Evolutionary conservation across 2,888 invertebrate species (phyloP).

Genomic region (Dasysyrphus tricinctus): DNA sequence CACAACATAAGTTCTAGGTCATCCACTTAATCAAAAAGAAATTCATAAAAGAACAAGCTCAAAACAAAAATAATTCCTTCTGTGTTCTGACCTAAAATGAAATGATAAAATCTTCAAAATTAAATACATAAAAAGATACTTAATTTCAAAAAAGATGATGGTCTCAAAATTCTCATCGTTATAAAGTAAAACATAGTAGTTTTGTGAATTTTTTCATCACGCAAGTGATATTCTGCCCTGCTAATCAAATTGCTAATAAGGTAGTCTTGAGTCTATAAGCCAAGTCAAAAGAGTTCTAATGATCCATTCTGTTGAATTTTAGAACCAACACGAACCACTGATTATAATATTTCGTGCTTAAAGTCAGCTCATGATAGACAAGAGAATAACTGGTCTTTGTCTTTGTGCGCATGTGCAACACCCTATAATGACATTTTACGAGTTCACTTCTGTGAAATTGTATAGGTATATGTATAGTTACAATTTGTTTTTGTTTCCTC

Average conservation of each 20-base stretch:
- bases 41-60: not conserved
- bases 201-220: slow-evolving; percentile 15
- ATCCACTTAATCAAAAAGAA: not conserved
- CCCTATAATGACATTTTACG: slow-evolving; percentile 61
- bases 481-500: not conserved
- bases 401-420: slow-evolving; percentile 65
- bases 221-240: slow-evolving; percentile 5
- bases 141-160: not conserved
- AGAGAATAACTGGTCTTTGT: slow-evolving; percentile 40
- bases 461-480: not conserved
- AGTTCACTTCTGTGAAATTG: slow-evolving; percentile 27
- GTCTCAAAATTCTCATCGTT: slow-evolving; percentile 28
- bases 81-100: not conserved
- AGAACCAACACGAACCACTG: slow-evolving; percentile 22
- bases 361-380: not conserved
- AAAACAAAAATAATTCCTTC: not conserved
- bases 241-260: slow-evolving; percentile 15
- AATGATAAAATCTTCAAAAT: slow-evolving; percentile 15
- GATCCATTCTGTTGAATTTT: slow-evolving; percentile 15
- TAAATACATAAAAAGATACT: not conserved
- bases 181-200: not conserved
- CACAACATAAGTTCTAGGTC: not conserved
- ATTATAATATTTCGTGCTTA: slow-evolving; percentile 22
- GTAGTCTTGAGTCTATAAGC: not conserved
- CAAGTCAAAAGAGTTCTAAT: slow-evolving; percentile 32